phyloP scores from a whole-genome alignment of 2,888 invertebrate species.

The Rhogogaster chlorosoma region DNA sequence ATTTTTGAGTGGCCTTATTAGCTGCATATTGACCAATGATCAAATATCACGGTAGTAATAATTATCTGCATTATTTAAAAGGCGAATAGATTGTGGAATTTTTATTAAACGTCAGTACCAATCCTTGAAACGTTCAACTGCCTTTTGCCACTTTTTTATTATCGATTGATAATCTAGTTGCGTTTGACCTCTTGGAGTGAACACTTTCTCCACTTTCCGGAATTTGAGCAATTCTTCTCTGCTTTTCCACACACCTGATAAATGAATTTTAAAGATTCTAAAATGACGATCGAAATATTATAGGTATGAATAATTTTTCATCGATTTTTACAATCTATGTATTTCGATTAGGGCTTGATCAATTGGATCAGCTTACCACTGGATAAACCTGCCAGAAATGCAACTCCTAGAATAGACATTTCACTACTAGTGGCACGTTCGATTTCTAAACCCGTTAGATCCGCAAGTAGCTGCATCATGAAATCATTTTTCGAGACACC shows the following conservation, averaged over 20 bases:
- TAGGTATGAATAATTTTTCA: background rate
- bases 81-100: background rate
- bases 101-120: conserved; percentile 78
- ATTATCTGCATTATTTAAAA: background rate
- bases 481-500: conserved; percentile 98
- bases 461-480: conserved; percentile 92
- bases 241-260: conserved; percentile 86
- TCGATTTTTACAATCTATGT: background rate
- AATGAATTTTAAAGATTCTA: background rate
- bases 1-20: background rate
- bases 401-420: conserved; percentile 92
- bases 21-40: background rate
- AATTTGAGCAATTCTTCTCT: conserved; percentile 83
- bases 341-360: background rate
- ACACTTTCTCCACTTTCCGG: conserved; percentile 82
- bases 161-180: conserved; percentile 70
- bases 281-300: background rate
- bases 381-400: conserved; percentile 90
- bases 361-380: conserved; percentile 79
- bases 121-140: conserved; percentile 80
- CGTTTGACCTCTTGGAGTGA: conserved; percentile 78
- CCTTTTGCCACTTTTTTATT: conserved; percentile 80
- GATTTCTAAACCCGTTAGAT: conserved; percentile 87
- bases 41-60: background rate
- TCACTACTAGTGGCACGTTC: conserved; percentile 88